phyloP scores from a whole-genome alignment of 2,797 vertebrate genomes.

The Cossypha niveicapilla region DNA sequence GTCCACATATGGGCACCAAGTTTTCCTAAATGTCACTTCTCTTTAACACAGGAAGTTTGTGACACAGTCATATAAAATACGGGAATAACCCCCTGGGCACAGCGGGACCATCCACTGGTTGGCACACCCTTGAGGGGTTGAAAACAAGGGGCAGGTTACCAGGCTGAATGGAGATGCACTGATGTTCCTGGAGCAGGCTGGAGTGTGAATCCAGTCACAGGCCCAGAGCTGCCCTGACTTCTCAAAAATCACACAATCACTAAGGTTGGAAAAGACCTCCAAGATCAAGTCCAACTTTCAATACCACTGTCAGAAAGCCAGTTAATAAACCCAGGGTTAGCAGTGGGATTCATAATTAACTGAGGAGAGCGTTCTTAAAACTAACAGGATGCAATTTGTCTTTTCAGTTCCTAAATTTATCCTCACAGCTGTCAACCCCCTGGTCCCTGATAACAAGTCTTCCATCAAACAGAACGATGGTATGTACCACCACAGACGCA shows the following conservation, averaged over 20 bases:
- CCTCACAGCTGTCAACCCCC: slow-evolving; percentile 83
- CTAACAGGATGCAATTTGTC: neutral
- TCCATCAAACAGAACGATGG: slow-evolving; percentile 59
- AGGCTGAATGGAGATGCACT: accelerated
- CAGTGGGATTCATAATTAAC: neutral
- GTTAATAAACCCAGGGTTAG: neutral
- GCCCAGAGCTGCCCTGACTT: neutral
- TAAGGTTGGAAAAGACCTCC: neutral
- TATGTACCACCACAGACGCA: neutral
- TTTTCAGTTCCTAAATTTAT: slow-evolving; percentile 80
- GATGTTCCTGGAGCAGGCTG: neutral
- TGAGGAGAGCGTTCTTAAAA: neutral
- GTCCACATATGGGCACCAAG: too few species aligned
- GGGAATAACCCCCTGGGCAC: neutral
- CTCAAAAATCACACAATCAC: neutral
- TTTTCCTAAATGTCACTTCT: neutral
- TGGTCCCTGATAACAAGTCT: slow-evolving; percentile 47
- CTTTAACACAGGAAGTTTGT: neutral
- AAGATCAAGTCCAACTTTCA: accelerated
- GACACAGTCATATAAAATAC: neutral
- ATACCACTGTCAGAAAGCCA: neutral
- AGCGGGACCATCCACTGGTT: neutral
- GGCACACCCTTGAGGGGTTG: neutral
- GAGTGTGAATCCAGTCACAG: neutral
- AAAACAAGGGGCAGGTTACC: neutral